These are phyloP conservation scores for Cryptops parisi DNA, from an alignment of 2,888 invertebrate species.

Conservation along the genomic window DNA sequence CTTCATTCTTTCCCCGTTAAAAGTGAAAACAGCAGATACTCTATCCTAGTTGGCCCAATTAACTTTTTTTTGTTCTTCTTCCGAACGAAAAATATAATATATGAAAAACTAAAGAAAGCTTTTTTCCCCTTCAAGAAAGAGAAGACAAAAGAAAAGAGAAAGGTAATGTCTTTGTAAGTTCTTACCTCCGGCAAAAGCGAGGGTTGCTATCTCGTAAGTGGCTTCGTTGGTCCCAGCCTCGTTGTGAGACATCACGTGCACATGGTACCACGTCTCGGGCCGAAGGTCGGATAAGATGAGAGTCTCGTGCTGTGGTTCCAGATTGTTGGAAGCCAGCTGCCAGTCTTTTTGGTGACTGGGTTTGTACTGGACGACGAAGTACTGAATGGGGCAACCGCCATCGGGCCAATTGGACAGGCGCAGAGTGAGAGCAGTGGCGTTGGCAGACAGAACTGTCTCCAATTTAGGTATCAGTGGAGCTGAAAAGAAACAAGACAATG, in stretches of 20 bases:
- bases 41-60: too few species aligned
- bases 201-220: conserved; percentile 10
- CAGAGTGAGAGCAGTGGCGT: conserved; percentile 5
- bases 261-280: conserved; percentile 9
- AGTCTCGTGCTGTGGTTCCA: conserved; percentile 13
- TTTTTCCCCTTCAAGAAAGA: too few species aligned
- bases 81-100: too few species aligned
- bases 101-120: too few species aligned
- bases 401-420: conserved; percentile 11
- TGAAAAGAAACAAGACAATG: too few species aligned
- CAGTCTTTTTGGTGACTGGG: conserved; percentile 5
- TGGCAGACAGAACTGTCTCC: conserved; percentile 6
- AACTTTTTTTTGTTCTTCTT: too few species aligned
- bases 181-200: conserved; percentile 10
- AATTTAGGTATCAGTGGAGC: conserved; percentile 6
- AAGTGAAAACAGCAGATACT: too few species aligned
- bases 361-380: conserved; percentile 10
- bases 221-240: conserved; percentile 10
- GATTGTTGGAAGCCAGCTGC: conserved; percentile 11
- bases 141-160: too few species aligned
- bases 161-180: too few species aligned
- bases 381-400: conserved; percentile 11
- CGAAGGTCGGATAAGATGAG: conserved; percentile 7
- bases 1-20: too few species aligned
- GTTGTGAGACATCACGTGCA: conserved; percentile 11